phyloP scores from a whole-genome alignment of 1,140 invertebrate genomes.

The Propsilocerus akamusi region DNA sequence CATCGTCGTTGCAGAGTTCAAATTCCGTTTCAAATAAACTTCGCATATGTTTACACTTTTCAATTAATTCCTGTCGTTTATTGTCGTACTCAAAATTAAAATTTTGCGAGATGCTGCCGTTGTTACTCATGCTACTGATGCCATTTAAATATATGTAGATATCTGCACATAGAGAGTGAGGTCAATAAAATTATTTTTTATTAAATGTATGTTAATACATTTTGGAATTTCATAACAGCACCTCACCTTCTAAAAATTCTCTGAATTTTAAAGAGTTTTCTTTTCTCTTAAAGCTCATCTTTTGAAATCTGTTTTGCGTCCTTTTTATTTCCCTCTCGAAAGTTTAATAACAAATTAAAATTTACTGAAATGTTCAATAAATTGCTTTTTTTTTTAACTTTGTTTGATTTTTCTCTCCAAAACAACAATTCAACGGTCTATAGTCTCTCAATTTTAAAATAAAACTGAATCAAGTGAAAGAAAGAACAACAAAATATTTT shows the following conservation, averaged over 20 bases:
- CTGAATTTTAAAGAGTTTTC: neutral
- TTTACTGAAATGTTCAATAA: too few relatives aligned
- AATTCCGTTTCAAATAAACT: neutral
- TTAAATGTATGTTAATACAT: neutral
- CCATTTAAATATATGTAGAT: neutral
- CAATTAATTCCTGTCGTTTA: neutral
- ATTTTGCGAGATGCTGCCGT: neutral
- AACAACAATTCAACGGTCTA: too few relatives aligned
- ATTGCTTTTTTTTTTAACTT: too few relatives aligned
- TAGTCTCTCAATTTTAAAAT: too few relatives aligned
- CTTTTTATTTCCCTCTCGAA: too few relatives aligned
- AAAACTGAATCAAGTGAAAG: too few relatives aligned
- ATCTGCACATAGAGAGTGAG: too few relatives aligned
- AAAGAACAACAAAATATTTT: too few relatives aligned
- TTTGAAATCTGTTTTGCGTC: too few relatives aligned
- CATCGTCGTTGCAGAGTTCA: neutral
- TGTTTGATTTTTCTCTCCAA: too few relatives aligned
- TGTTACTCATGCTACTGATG: neutral
- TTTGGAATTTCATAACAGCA: neutral
- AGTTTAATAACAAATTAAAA: too few relatives aligned
- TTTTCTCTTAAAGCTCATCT: neutral
- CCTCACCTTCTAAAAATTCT: neutral
- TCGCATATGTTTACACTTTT: neutral
- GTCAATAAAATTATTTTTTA: conserved; percentile 7
- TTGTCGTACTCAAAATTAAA: neutral